Base-by-base conservation (phyloP, 2,113 vertebrate species). In the Gyps fulvus region DNA sequence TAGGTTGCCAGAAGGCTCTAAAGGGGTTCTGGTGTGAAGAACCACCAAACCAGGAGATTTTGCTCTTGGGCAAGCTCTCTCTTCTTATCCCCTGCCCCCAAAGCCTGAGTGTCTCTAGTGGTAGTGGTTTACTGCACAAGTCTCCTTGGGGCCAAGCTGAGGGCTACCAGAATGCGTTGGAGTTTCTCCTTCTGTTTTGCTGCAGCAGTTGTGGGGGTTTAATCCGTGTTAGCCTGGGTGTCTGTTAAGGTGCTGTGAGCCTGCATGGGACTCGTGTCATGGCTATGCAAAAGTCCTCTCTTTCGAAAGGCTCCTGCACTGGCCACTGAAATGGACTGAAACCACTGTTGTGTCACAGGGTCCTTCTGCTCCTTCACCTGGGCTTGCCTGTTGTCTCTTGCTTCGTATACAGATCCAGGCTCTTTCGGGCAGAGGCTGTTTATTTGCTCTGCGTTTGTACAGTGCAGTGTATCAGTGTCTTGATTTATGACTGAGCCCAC, bases 221-320 rank as follows among this genome's bases (percentile, higher is more conserved):
- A 14, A 6, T 23, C 36, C 3, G 2, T 4, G 32, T 47, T 13
- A 19, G 26, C 34, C 45, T 3, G 42, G 42, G 38, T 66, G 58
- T 27, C 18, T 61, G 19, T 11, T 6, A 2, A 67, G 45, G 55
- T 31, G 55, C 61, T 7, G 7, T 31, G 27, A 89, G 54, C 34
- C 72, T 34, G 36, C 8, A 1, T 10, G 34, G 61, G 19, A 6
- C 38, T 57, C 0, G 0, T 5, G 9, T 21, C 2, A 0, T 19
- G 59, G 10, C 77, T 13, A 0, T 43, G 73, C 59, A 14, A 67
- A 27, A 15, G 43, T 32, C 23, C 16, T 29, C 43, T 63, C 31
- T 36, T 59, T 31, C 8, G 3, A n/a, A 65, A 71, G 52, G 61
- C 55, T 66, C 34, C 36, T n/a, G 40, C 21, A 1, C 17, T 1